A percentile compares a stretch with the other conserved stretches of the same genome.
These are phyloP conservation scores for Scopus umbretta DNA, from an alignment of 2,113 vertebrate species.

Conservation along the genomic window DNA sequence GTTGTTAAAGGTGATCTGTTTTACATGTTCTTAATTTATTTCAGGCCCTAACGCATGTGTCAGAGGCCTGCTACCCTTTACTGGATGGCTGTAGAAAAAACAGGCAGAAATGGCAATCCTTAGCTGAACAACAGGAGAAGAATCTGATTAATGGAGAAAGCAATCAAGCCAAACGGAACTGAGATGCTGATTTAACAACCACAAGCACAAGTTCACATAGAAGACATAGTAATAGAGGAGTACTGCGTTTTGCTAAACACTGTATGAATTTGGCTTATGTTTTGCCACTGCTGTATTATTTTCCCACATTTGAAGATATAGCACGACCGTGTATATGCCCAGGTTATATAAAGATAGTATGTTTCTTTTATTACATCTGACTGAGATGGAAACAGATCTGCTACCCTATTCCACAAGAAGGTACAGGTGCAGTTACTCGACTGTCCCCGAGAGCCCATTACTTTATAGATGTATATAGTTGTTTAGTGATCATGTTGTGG, in stretches of 20 bases:
- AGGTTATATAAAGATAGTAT: neutral
- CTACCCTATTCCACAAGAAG: neutral
- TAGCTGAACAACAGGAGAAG: conserved; percentile 88
- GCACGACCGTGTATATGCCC: conserved; percentile 6
- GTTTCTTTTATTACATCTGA: conserved; percentile 17
- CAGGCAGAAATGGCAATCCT: conserved; percentile 88
- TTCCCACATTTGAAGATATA: conserved; percentile 50
- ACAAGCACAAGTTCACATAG: neutral
- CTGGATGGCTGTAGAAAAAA: conserved; percentile 93
- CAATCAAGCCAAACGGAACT: conserved; percentile 69
- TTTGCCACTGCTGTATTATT: conserved; percentile 80
- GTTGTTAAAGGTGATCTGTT: neutral
- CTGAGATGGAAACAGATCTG: neutral
- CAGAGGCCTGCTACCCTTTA: conserved; percentile 86
- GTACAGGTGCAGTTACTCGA: neutral
- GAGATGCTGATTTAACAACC: neutral
- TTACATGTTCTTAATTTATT: neutral
- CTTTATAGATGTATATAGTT: conserved; percentile 38
- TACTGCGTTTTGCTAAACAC: conserved; percentile 58
- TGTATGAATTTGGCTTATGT: conserved; percentile 54
- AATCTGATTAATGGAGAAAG: conserved; percentile 77
- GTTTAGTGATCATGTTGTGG: conserved; percentile 45
- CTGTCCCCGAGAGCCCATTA: neutral
- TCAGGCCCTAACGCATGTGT: conserved; percentile 86
- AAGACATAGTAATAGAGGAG: conserved; percentile 16